Evolutionary conservation across 2,113 vertebrate genomes (phyloP), one percentile per base, ranked within the genome.

Genomic region (Anarrhichthys ocellatus): DNA sequence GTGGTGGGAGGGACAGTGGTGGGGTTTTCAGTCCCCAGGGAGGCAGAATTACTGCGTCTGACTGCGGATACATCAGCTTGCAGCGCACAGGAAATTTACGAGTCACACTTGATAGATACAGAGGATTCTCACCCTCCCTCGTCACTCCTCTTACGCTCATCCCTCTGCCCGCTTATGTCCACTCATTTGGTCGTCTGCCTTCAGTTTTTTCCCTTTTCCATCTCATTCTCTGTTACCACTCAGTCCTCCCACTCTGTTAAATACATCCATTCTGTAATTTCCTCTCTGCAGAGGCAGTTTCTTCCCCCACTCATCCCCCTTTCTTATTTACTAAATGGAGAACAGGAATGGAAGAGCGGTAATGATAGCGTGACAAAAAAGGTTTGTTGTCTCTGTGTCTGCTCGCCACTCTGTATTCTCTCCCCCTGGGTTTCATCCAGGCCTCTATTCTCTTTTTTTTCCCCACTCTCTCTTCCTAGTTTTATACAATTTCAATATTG

Each of bases 51-150:
- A 93, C 89, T 83, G 32, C 73, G 70, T 84, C 80, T 82, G 85
- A 90, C 73, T 90, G 85, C 71, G 80, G 86, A 92, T 90, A 91
- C 92, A 94, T 94, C 91, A 91, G 83, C 87, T 78, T 15, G 29
- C 78, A 74, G 32, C 56, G 48, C 76, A 74, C 71, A 88, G 89
- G 82, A 93, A 89, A 89, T 94, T 78, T 91, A 93, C 75, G 14
- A 87, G 89, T 93, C 87, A 88, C 79, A 89, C 84, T 88, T 91
- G 91, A 92, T 89, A 89, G 88, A 93, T 89, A 91, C 80, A 87
- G 80, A 87, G 82, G 82, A 80, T 24, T 27, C 71, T 44, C 6
- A 0, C 67, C 78, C 64, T 46, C 52, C 50, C 52, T 18, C 38
- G 52, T 83, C 18, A 18, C 65, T 48, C 36, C 48, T 71, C 42